Base-by-base conservation (phyloP, 2,113 vertebrate species). In the Jaculus jaculus region DNA sequence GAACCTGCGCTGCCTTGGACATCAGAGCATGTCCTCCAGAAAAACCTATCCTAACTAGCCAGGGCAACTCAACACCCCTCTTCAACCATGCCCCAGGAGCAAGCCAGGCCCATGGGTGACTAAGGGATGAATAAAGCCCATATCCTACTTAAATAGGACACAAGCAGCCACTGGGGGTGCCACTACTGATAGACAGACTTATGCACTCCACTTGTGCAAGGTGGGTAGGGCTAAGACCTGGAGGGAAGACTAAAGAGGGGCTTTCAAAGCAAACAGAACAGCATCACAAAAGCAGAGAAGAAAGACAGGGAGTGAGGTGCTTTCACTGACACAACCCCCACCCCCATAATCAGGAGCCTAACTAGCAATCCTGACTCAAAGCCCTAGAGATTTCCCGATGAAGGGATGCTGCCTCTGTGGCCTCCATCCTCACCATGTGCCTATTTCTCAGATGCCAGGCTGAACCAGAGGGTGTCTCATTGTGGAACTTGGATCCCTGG, bases 401-500 rank as follows among this genome's bases (percentile, higher is more conserved):
- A 37, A 32, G 18, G n/a, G 26, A 26, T 87, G 34, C 54, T 61
- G 32, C 65, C 69, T 92, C 81, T 1, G 30, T 32, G 3, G 65
- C 18, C 72, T 94, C 82, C 37, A 10, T 42, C 73, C 21, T 92
- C 87, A 63, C 71, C 69, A 42, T 3, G 32, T 5, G 24, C 82
- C 54, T 58, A 37, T 34, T 32, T 54, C 77, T 84, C 63, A 32
- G 61, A 87, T 58, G 74, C 84, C 16, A 23, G 68, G 54, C 74
- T 75, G 60, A 74, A 77, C 75, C 84, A 15, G 7, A 51, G 54
- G 3, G 0, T 77, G 39, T 39, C 90, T 66, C 54, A 54, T 28
- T n/a, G 39, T 15, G 26, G 81, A 88, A 85, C 74, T 69, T 77
- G 82, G 90, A 71, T 95, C 92, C 85, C 79, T 9, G 32, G 58